phyloP scores from a whole-genome alignment of 2,113 vertebrate species.

The Vombatus ursinus region DNA sequence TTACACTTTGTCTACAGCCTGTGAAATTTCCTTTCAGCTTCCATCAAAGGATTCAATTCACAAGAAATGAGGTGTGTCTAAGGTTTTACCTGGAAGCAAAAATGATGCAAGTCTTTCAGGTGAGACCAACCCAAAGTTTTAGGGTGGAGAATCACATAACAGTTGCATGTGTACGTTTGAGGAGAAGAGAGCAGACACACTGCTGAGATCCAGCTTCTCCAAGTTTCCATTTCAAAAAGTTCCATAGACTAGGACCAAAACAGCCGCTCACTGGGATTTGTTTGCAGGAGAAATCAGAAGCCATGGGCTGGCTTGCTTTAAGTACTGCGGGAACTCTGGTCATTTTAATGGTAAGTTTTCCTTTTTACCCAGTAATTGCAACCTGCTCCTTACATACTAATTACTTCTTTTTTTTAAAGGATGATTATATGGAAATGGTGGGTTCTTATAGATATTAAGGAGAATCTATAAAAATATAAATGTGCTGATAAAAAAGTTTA shows the following conservation, averaged over 20 bases:
- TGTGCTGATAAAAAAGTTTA: neutral
- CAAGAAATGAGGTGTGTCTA: constrained; percentile 75
- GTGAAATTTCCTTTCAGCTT: constrained; percentile 62
- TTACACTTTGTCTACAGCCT: constrained; percentile 67
- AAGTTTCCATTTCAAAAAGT: neutral
- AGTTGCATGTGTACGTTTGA: constrained; percentile 15
- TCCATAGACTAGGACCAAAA: neutral
- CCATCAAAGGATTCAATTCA: constrained; percentile 76
- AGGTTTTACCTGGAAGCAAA: constrained; percentile 71
- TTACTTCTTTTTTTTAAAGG: constrained; percentile 9
- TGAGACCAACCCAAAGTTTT: constrained; percentile 64
- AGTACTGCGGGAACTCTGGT: constrained; percentile 33
- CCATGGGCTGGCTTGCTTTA: constrained; percentile 45
- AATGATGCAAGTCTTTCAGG: constrained; percentile 74
- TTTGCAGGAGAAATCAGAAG: neutral
- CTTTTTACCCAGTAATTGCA: neutral
- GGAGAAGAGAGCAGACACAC: neutral
- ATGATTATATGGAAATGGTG: neutral
- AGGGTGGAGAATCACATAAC: constrained; percentile 61
- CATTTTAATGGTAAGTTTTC: constrained; percentile 71
- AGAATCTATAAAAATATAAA: neutral
- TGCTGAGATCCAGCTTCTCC: neutral
- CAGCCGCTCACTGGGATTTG: neutral
- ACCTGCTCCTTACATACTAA: neutral
- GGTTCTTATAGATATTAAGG: neutral